Conservation (phyloP, 30 jellyfish, hydroid and myxozoan genomes). For the Aurelia coerulea region DNA sequence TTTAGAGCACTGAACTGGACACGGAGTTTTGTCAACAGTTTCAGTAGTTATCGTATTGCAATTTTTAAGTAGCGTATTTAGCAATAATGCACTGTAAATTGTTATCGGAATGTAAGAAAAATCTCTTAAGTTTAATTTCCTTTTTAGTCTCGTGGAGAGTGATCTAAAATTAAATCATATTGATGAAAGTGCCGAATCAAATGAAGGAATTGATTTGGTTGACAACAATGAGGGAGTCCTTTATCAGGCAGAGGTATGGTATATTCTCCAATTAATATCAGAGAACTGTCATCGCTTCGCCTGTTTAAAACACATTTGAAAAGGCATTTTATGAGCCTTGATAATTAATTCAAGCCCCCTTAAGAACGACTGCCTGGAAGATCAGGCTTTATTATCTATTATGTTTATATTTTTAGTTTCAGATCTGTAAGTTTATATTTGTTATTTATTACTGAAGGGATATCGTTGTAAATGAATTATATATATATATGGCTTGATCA, state of each 20-base stretch:
- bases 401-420: too few relatives aligned
- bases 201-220: conserved; percentile 13
- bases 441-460: too few relatives aligned
- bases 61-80: too few relatives aligned
- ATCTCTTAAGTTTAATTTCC: not conserved
- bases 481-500: too few relatives aligned
- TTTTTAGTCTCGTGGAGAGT: conserved; percentile 41
- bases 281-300: conserved; percentile 40
- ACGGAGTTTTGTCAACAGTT: too few relatives aligned
- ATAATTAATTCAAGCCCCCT: conserved; percentile 30
- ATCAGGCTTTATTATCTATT: too few relatives aligned
- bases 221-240: conserved; percentile 25
- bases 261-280: not conserved
- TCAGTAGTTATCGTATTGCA: too few relatives aligned
- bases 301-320: conserved; percentile 47
- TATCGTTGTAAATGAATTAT: too few relatives aligned
- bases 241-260: conserved; percentile 39
- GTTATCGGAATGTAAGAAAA: too few relatives aligned
- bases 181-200: conserved; percentile 55
- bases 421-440: too few relatives aligned
- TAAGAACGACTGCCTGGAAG: conserved; percentile 52
- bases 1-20: too few relatives aligned
- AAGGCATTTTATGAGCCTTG: conserved; percentile 58
- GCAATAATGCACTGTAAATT: too few relatives aligned
- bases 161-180: conserved; percentile 64